These are phyloP conservation scores for Meteorus sp. DNA, from an alignment of 1,140 invertebrate genomes.

Conservation along the genomic window DNA sequence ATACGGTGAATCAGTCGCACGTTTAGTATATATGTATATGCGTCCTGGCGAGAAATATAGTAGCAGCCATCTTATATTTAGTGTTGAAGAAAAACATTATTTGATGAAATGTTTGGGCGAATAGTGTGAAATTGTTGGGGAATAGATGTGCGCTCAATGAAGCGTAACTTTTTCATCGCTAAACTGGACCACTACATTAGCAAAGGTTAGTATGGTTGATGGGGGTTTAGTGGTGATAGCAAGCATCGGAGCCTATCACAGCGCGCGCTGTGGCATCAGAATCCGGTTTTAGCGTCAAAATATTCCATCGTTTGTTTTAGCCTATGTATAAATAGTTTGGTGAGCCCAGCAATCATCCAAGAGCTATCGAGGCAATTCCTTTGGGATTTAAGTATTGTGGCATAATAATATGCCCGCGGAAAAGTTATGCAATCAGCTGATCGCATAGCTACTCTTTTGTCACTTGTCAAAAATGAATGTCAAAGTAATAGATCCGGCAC, in stretches of 20 bases:
- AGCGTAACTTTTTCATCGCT: constrained; percentile 52
- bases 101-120: constrained; percentile 54
- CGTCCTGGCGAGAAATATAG: constrained; percentile 50
- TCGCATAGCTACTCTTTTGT: constrained; percentile 49
- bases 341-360: background rate
- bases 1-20: background rate
- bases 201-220: constrained; percentile 53
- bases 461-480: constrained; percentile 59
- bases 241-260: background rate
- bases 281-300: constrained; percentile 35
- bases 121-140: constrained; percentile 48
- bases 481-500: constrained; percentile 30
- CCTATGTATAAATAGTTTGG: constrained; percentile 9
- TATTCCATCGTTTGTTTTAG: constrained; percentile 11
- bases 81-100: constrained; percentile 59
- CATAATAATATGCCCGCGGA: constrained; percentile 36
- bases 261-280: constrained; percentile 16
- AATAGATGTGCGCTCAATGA: constrained; percentile 53
- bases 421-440: constrained; percentile 62
- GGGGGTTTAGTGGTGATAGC: background rate
- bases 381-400: background rate
- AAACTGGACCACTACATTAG: constrained; percentile 56
- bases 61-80: constrained; percentile 62
- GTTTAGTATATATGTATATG: constrained; percentile 29
- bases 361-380: background rate